Conservation (phyloP, 2,797 vertebrate genomes). For the Alosa sapidissima region DNA sequence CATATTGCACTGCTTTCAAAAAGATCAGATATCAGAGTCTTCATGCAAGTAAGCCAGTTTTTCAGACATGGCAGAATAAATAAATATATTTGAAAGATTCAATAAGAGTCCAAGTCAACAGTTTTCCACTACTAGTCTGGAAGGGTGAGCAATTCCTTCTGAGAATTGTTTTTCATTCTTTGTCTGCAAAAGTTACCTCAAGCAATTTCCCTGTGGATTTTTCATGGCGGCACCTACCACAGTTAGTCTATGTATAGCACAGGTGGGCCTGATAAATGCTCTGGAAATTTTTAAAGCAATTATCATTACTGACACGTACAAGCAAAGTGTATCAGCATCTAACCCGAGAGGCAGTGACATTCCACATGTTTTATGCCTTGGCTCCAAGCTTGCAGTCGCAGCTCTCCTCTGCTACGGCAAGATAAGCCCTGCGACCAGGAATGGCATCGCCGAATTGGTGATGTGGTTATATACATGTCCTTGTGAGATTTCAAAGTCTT, state of each 20-base stretch:
- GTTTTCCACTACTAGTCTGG: not conserved
- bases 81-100: not conserved
- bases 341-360: slow-evolving; percentile 24
- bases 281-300: slow-evolving; percentile 12
- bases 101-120: not conserved
- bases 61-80: slow-evolving; percentile 44
- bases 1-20: slow-evolving; percentile 44
- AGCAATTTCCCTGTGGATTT: not conserved
- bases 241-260: not conserved
- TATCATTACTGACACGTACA: slow-evolving; percentile 27
- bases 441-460: slow-evolving; percentile 21
- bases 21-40: slow-evolving; percentile 50
- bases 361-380: slow-evolving; percentile 15
- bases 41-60: slow-evolving; percentile 30
- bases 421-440: slow-evolving; percentile 28
- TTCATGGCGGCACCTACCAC: not conserved
- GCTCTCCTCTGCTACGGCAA: slow-evolving; percentile 20
- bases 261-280: slow-evolving; percentile 8
- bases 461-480: slow-evolving; percentile 27
- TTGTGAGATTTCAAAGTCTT: slow-evolving; percentile 35
- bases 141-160: not conserved
- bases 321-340: slow-evolving; percentile 17
- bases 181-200: not conserved
- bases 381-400: slow-evolving; percentile 12
- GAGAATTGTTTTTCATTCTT: not conserved